phyloP scores from a whole-genome alignment of 2,113 vertebrate genomes.

The Ctenodactylus gundi region DNA sequence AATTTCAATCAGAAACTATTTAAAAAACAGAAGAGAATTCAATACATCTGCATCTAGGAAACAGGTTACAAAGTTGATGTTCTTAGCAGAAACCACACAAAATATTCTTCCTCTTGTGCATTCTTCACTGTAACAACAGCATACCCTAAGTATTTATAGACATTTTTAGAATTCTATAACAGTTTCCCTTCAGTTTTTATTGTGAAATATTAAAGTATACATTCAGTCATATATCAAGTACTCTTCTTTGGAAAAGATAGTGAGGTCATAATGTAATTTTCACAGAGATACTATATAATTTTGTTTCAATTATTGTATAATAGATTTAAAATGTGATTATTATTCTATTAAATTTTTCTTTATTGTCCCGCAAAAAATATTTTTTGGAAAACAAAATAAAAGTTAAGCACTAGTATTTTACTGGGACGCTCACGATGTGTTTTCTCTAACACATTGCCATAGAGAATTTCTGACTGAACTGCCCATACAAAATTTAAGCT shows the following conservation, averaged over 20 bases:
- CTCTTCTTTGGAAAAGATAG: slow-evolving; percentile 8
- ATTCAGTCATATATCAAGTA: not conserved
- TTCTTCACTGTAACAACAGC: not conserved
- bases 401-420: not conserved
- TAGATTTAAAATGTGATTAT: slow-evolving; percentile 9
- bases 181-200: slow-evolving; percentile 40
- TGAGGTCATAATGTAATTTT: not conserved
- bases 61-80: not conserved
- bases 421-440: not conserved
- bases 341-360: slow-evolving; percentile 1
- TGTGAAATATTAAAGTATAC: slow-evolving; percentile 29
- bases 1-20: not conserved
- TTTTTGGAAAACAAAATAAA: slow-evolving; percentile 13
- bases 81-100: not conserved
- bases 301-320: not conserved
- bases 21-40: not conserved
- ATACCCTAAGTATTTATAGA: not conserved
- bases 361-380: not conserved
- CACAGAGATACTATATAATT: not conserved
- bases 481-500: not conserved
- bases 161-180: slow-evolving; percentile 1
- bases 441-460: not conserved
- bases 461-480: not conserved
- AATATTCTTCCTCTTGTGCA: not conserved
- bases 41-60: not conserved